A percentile compares a stretch with the other conserved stretches of the same genome.
These are phyloP conservation scores for Oryzias javanicus DNA, from an alignment of 2,113 vertebrate species.

Conservation along the genomic window DNA sequence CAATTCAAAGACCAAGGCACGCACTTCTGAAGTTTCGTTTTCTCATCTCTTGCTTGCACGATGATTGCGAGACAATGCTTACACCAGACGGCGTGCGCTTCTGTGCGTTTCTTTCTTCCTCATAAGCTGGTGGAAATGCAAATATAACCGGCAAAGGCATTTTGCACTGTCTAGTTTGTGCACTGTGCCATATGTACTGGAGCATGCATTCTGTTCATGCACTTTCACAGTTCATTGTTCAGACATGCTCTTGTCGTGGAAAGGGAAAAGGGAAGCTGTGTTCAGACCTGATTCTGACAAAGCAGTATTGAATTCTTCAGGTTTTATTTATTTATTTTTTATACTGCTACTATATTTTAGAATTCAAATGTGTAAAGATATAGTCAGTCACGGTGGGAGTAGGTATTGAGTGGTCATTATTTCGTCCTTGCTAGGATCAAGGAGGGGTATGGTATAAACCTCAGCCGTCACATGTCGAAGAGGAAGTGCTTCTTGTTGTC, in stretches of 20 bases:
- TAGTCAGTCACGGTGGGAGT: slow-evolving; percentile 42
- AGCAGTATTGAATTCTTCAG: not conserved
- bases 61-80: not conserved
- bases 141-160: not conserved
- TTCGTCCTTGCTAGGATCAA: slow-evolving; percentile 24
- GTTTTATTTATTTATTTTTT: too few relatives aligned
- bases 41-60: not conserved
- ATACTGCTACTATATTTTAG: slow-evolving; percentile 12
- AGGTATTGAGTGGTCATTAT: slow-evolving; percentile 34
- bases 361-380: slow-evolving; percentile 2
- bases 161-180: not conserved
- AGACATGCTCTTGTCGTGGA: not conserved
- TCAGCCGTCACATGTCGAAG: slow-evolving; percentile 7
- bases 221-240: slow-evolving; percentile 1
- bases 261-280: not conserved
- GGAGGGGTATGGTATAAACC: not conserved
- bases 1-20: not conserved
- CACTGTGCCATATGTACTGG: not conserved
- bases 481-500: slow-evolving; percentile 32
- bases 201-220: not conserved
- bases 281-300: slow-evolving; percentile 14
- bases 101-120: not conserved
- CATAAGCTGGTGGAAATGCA: not conserved
- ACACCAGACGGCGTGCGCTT: not conserved
- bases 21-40: not conserved